These are phyloP conservation scores for Ursus arctos DNA, from an alignment of 2,113 vertebrate genomes.

Conservation along the genomic window DNA sequence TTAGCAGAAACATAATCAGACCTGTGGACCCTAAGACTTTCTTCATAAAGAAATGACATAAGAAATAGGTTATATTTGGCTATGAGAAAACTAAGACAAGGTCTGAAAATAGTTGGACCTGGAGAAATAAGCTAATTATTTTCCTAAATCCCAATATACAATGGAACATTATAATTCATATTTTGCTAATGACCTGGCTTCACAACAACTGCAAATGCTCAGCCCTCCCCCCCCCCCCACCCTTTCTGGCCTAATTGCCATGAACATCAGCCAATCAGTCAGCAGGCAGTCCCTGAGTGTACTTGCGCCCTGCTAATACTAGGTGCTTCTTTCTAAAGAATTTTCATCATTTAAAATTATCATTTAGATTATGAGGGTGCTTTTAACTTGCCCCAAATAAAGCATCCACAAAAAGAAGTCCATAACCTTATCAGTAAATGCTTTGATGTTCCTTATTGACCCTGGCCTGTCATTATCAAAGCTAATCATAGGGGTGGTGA, in stretches of 20 bases:
- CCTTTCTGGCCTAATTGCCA: constrained; percentile 14
- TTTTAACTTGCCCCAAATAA: not conserved
- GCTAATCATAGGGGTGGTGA: not conserved
- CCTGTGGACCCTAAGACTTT: not conserved
- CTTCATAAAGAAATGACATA: not conserved
- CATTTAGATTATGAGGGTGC: not conserved
- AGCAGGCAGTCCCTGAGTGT: not conserved
- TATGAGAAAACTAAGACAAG: not conserved
- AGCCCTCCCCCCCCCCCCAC: no score
- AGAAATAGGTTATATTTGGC: not conserved
- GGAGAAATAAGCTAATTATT: not conserved
- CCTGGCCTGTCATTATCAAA: not conserved
- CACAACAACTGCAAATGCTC: not conserved
- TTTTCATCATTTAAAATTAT: not conserved
- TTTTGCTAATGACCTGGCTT: not conserved
- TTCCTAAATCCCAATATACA: not conserved
- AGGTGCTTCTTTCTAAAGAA: not conserved
- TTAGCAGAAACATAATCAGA: not conserved
- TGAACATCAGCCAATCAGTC: not conserved
- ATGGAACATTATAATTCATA: not conserved
- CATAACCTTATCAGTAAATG: constrained; percentile 24
- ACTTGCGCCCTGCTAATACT: not conserved
- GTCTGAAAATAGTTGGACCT: not conserved
- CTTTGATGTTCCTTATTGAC: not conserved
- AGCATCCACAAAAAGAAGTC: not conserved